Evolutionary conservation across 2,888 invertebrate genomes (phyloP), one percentile per base, ranked within the genome.

Genomic region (Drosophila testacea): DNA sequence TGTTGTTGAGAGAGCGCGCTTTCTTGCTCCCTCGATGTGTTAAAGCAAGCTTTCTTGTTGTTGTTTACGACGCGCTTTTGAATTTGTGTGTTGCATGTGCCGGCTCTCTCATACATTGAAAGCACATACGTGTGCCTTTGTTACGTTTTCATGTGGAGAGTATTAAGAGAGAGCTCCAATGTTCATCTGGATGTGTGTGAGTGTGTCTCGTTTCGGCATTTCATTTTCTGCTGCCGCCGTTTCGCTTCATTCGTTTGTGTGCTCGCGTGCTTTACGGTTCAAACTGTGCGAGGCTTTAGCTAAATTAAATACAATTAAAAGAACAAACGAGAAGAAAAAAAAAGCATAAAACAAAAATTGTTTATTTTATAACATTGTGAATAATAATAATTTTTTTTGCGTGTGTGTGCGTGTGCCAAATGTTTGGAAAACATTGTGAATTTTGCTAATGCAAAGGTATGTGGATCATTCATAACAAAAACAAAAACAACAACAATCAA

Each of bases 211-310:
- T 83, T 71, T 88, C 85, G 79, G 89, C 85, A 79, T 89, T 88
- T 89, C 76, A 85, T 82, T 88, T 79, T 73, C 68, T 85, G 69
- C 67, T 63, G 79, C 69, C 76, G 89, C 89, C 79, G 88, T 88
- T 84, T 89, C 83, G 89, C 90, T 83, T 83, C 83, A 83, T 83
- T 83, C 83, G 83, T 82, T 83, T 83, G 83, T 61, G 70, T 89
- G 88, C 83, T 83, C 83, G 83, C 83, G 86, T 89, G 83, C 85
- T 73, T 85, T 85, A 82, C 89, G 59, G 83, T 88, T 83, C 73
- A 64, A 72, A 71, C 39, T 47, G 64, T 52, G 66, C 41, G 54
- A 54, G 60, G 65, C 63, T 55, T 51, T 27, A 39, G 48, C 22
- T 41, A 57, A 41, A 57, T 64, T 22, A 10, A 38, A 36, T 34